Evolutionary conservation across 2,113 vertebrate genomes (phyloP), one percentile per base, ranked within the genome.

Genomic region (Callorhinus ursinus): DNA sequence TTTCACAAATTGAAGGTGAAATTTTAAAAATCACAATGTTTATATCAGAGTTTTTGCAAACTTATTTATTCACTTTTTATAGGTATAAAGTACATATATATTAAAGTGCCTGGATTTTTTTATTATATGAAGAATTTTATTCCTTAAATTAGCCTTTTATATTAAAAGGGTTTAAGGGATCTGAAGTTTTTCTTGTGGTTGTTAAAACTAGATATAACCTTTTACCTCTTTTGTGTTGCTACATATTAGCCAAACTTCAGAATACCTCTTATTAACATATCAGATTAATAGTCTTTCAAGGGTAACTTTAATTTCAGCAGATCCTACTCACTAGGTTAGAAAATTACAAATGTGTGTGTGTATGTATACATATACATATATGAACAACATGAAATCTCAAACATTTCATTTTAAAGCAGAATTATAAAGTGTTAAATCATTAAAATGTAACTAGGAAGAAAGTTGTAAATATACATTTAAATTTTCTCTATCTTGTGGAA

Each of bases 141-240:
- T 93, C 95, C 93, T 98, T 97, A 39, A 98, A 95, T 91, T 97
- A 98, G 88, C 97, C 98, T 99, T 99, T 99, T 99, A 98, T 98
- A 98, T 99, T 99, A 98, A 99, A 99, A 99, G 98, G 96, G 94
- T 96, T 98, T 97, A 98, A 97, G 94, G 76, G 65, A 98, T 95
- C 93, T 88, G 96, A 98, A 97, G 98, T 98, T 87, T 98, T 98
- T 97, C 26, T 74, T 71, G 67, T 71, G 24, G 21, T 98, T 98
- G 98, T 98, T 98, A 98, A 98, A 98, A 98, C 98, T 96, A 98
- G 7, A 53, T 98, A 91, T 96, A 88, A 59, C 87, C 39, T 95
- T 98, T 97, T 98, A 97, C 96, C 96, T 98, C 97, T 98, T 98
- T 79, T 82, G 82, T 98, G 87, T 98, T 99, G 96, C 95, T 98